Conservation (phyloP, 2,797 vertebrate genomes). For the Eremophila alpestris region DNA sequence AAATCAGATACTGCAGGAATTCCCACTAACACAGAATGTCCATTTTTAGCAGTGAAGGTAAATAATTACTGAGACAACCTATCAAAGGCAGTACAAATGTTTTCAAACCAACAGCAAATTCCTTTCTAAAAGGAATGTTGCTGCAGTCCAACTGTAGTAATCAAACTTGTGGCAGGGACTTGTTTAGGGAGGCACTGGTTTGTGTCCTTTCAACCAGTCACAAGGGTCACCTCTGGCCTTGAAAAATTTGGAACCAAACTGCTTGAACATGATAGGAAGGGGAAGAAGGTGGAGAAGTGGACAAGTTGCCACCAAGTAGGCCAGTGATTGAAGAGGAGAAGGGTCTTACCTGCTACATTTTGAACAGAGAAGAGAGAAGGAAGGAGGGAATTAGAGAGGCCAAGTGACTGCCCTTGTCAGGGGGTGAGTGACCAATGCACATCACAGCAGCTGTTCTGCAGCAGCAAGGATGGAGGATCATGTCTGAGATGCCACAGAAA, state of each 20-base stretch:
- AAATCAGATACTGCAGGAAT: slow-evolving; percentile 6
- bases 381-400: slow-evolving; percentile 6
- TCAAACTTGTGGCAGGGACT: background rate
- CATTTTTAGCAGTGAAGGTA: background rate
- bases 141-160: background rate
- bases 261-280: background rate
- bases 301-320: background rate
- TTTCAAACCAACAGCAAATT: slow-evolving; percentile 8
- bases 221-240: background rate
- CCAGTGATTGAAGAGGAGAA: background rate
- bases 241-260: background rate
- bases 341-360: slow-evolving; percentile 16
- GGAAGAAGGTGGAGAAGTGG: background rate
- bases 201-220: background rate
- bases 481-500: slow-evolving; percentile 5
- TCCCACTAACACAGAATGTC: background rate
- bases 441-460: background rate
- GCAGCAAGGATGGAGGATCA: slow-evolving; percentile 1
- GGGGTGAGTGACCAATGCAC: background rate
- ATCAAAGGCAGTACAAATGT: background rate
- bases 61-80: background rate
- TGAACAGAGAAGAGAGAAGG: slow-evolving; percentile 11
- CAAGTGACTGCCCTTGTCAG: slow-evolving; percentile 18
- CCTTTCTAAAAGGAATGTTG: background rate
- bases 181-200: background rate